Base-by-base conservation (phyloP, 2,888 invertebrate species). In the Nomada hirtipes region DNA sequence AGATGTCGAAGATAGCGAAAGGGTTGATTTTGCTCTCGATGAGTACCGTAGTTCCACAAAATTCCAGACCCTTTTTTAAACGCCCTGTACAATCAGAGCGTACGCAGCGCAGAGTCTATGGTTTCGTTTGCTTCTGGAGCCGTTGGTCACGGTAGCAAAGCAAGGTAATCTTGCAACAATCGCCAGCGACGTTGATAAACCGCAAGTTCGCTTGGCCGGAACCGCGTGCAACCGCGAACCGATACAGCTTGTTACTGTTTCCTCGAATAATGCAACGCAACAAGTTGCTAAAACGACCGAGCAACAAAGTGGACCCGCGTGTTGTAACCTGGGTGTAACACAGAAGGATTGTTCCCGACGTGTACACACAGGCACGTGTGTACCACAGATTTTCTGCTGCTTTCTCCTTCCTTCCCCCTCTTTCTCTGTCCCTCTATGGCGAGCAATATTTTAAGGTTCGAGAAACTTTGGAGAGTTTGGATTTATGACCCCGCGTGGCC, bases 141-240 rank as follows among this genome's bases (percentile, higher is more conserved):
- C 76, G 36, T 61, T 26, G 79, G 60, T 57, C 67, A 78, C 78
- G 52, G 79, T 80, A 61, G 79, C 73, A 13, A 63, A 79, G 52
- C 52, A 52, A 61, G 42, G 79, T 79, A 80, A 79, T 80, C 67
- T 80, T 79, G 72, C 80, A 79, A 26, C 67, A 61, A 72, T 67
- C 11, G 61, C 26, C 59, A 13, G 26, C 55, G 71, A 72, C 61
- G 53, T 59, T 47, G 71, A 61, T 55, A 79, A 72, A 80, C 80
- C 80, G 42, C 80, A 80, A 63, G 65, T 61, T 44, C 20, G 80
- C 72, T 59, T 59, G 59, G 59, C 20, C 50, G 53, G 47, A 53
- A 60, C 55, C 69, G 59, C 11, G 53, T 20, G 20, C 61, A 15
- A 60, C 50, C 47, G 52, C 57, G 26, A 52, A 26, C 7, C 65